Evolutionary conservation across 2,888 invertebrate species (phyloP), one percentile per base, ranked within the genome.

Genomic region (Dolichomitus sp.): DNA sequence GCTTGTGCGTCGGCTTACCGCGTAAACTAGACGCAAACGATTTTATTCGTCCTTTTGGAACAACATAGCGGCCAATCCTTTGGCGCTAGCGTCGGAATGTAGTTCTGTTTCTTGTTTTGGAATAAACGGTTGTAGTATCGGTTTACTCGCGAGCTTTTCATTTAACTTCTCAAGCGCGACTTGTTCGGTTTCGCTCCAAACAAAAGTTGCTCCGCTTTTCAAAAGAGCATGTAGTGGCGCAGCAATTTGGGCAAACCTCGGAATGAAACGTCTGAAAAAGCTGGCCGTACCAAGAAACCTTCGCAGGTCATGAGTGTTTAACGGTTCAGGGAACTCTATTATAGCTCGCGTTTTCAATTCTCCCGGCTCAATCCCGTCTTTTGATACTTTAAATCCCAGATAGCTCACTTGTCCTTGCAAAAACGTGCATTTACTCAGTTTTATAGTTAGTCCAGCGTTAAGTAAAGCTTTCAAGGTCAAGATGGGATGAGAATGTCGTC

Each of bases 1-100:
- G 7, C 85, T 87, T 1, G 87, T 88, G 69, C 87, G 85, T 61
- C 86, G 83, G 17, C 85, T 86, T 0, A 89, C 80, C 12, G 85
- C 85, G 80, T 88, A 87, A 6, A 87, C 86, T 14, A 88, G 61
- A 59, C 80, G 72, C 23, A 76, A 81, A 0, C 9, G 61, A 3
- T 7, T 37, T 75, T 73, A 12, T 66, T 73, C 75, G 63, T 84
- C 86, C n/a, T 59, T 45, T 66, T 90, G 89, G 11, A 88, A 5
- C 0, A 74, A 48, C 27, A 66, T 30, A 0, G 59, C 68, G 1
- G 37, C 61, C 12, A 68, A 19, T 1, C 80, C 74, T 23, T 17
- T 12, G 7, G 52, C 59, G 11, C 73, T 40, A 7, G 73, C 81
- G 23, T 57, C 30, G 14, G 57, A 27, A 30, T 57, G 30, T 14